Evolutionary conservation across 2,888 invertebrate species (phyloP), one percentile per base, ranked within the genome.

Genomic region (Pyrochroa serraticornis): DNA sequence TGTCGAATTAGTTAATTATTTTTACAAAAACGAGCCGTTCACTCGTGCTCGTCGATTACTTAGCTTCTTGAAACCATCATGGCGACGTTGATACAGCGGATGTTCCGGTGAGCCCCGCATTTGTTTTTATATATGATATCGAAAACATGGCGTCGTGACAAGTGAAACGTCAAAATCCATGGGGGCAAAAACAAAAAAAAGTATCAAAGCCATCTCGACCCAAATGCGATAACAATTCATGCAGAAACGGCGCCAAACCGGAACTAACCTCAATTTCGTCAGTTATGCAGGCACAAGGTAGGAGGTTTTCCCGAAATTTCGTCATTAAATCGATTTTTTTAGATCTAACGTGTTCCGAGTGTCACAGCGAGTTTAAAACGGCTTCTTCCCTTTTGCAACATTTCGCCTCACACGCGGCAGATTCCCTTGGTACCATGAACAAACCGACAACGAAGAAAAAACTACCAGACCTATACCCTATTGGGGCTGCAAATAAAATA

Each of bases 331-430:
- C 5, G 10, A 32, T 32, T 41, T 42, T 71, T 72, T 58, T 51
- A 75, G 75, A 73, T 56, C 65, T 71, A 48, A 52, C 50, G 46
- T 75, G 75, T 60, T 55, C 67, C 22, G 77, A 77, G 58, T 78
- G 77, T 60, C 67, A 70, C 46, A 60, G 64, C 50, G 63, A 63
- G 35, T 77, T 75, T 55, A 51, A 70, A 30, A 72, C 73, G 22
- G 78, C 79, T 6, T 70, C 77, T 8, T 65, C 64, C 42, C 69
- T 79, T 35, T 67, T 79, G 30, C 69, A 76, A 55, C 78, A 78
- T 66, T 79, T 77, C 67, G 76, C 77, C 10, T 66, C 71, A 38
- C 79, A 78, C 64, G 75, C 71, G 33, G 9, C 45, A 7, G 22
- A 62, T 57, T 42, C 56, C 14, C 41, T 41, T 32, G 8, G 7